Evolutionary conservation across 2,797 vertebrate species (phyloP).

Genomic region (Chelonia mydas): DNA sequence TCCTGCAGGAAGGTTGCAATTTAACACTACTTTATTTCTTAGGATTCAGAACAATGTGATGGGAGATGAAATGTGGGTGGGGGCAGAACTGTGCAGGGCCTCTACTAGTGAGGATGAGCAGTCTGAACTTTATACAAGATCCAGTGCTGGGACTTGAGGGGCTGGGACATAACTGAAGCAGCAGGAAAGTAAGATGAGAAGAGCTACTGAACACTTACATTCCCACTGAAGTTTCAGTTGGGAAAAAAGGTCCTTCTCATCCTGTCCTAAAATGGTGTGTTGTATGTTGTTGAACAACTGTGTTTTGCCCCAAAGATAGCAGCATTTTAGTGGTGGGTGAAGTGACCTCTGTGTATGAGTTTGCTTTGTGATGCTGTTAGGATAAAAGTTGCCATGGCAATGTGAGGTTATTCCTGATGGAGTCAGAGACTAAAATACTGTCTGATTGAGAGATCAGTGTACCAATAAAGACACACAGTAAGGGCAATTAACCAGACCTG

Average conservation of each 20-base stretch:
- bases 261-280: background rate
- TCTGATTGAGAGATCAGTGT: background rate
- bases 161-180: background rate
- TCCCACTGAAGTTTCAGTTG: background rate
- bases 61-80: background rate
- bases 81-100: background rate
- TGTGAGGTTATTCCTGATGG: background rate
- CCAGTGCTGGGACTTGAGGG: background rate
- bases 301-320: background rate
- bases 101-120: background rate
- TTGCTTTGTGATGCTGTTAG: background rate
- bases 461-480: fast-evolving
- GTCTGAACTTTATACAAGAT: fast-evolving
- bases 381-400: fast-evolving
- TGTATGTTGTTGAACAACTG: fast-evolving
- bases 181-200: background rate
- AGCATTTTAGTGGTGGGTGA: fast-evolving
- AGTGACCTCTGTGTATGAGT: fast-evolving
- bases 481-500: background rate
- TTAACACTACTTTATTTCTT: too few relatives aligned
- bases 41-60: too few relatives aligned
- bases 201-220: background rate
- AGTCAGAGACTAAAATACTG: fast-evolving
- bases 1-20: too few relatives aligned
- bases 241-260: background rate